Percentiles rank a stretch among this genome's conserved stretches.
Conservation (phyloP, 1,140 invertebrate genomes). For the Drosophila kanapiae region DNA sequence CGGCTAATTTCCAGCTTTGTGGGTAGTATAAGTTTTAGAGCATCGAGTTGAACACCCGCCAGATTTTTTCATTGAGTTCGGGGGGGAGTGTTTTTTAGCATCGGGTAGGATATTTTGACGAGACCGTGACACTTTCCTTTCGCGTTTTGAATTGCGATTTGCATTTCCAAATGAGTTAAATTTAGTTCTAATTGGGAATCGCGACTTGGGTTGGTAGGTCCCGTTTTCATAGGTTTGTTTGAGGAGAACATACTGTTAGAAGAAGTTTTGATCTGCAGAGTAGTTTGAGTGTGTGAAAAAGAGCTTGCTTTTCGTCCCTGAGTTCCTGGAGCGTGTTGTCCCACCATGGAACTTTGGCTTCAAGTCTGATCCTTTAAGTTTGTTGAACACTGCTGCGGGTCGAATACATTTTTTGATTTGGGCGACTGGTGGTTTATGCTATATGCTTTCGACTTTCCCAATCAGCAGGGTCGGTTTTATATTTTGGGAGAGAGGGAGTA, state of each 20-base stretch:
- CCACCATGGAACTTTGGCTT: constrained; percentile 6
- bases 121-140: background rate
- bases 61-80: background rate
- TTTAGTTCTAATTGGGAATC: background rate
- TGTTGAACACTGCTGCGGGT: no score
- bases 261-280: no score
- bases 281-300: background rate
- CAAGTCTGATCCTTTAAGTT: background rate
- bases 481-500: no score
- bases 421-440: background rate
- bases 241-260: no score
- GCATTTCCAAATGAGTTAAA: background rate
- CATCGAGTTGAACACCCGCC: background rate
- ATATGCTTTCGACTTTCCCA: no score
- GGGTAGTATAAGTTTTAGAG: background rate
- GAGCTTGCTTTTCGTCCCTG: background rate
- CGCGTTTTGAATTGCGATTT: background rate
- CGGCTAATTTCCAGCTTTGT: constrained; percentile 1
- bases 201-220: no score
- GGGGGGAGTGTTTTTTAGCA: background rate
- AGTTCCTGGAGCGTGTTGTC: background rate
- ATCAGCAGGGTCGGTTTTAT: no score
- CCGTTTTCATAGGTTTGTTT: no score
- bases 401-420: no score
- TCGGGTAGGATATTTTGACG: background rate